Conservation (phyloP, 2,888 invertebrate genomes). For the Xestoiulus laeticollis region DNA sequence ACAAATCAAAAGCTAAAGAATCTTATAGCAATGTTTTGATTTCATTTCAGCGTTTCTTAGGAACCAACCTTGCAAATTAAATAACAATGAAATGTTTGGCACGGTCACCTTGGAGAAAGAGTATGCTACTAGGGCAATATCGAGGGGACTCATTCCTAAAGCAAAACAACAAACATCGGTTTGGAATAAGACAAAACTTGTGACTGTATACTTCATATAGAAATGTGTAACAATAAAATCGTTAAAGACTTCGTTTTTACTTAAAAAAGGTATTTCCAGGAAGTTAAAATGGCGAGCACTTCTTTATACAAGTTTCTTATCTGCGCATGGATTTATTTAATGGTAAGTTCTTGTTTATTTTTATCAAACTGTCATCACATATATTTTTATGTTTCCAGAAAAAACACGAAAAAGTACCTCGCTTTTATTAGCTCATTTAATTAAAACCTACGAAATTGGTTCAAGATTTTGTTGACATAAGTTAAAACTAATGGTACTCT, state of each 20-base stretch:
- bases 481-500: too few relatives aligned
- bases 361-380: neutral
- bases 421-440: neutral
- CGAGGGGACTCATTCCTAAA: neutral
- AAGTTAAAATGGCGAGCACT: neutral
- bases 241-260: neutral
- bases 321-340: neutral
- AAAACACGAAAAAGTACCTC: too few relatives aligned
- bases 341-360: neutral
- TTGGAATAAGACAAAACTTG: neutral
- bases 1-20: neutral
- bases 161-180: neutral
- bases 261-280: neutral
- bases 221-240: neutral
- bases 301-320: neutral
- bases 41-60: neutral
- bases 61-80: neutral
- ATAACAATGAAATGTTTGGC: neutral
- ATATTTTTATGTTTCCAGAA: too few relatives aligned
- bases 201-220: neutral
- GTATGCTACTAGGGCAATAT: slow-evolving; percentile 12
- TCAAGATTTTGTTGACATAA: neutral
- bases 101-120: neutral
- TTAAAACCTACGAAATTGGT: neutral
- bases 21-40: neutral